Base-by-base conservation (phyloP, 2,797 vertebrate genomes). In the Cygnus olor region DNA sequence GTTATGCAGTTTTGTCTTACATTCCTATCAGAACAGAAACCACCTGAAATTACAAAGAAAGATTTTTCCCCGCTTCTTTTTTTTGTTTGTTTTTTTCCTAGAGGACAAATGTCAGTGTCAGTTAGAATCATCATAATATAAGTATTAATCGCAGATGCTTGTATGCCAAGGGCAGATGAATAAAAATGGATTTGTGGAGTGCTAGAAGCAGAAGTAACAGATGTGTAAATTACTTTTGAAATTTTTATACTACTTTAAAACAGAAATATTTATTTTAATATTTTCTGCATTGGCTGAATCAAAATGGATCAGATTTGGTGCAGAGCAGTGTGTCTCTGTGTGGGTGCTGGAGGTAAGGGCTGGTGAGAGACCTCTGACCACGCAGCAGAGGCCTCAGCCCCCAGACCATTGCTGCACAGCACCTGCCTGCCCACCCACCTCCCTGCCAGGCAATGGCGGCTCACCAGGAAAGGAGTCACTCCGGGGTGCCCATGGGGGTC, bases 391-490 rank as follows among this genome's bases (percentile, higher is more conserved):
- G 34, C 61, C 47, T 34, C 53, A 53, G 5, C 15, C 7, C 27
- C 10, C 11, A 4, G 11, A 3, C 11, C 11, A 4, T 2, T 38
- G 14, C 15, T 28, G 61, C 28, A 20, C 28, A 17, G 10, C 25
- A 13, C 3, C 38, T 20, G 32, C 38, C n/a, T 30, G 36, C 40
- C 56, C 34, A 58, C 4, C 20, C 20, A 8, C 27, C 21, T 18
- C 51, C 57, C 24, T 58, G 64, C 54, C 45, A 47, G 25, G 2
- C 0, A 0, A 7, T 0, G 15, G 21, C 38, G 5, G 2, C 4
- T 72, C 16, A 8, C 8, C 21, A 53, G 56, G 56, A 69, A 38
- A 32, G 6, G 11, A 22, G 7, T 12, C 32, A 44, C 73, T 47
- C 32, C 4, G 3, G 17, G 66, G 40, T 32, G 32, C 9, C 51